Evolutionary conservation across 2,797 vertebrate species (phyloP).

Genomic region (Jordanella pulchra): DNA sequence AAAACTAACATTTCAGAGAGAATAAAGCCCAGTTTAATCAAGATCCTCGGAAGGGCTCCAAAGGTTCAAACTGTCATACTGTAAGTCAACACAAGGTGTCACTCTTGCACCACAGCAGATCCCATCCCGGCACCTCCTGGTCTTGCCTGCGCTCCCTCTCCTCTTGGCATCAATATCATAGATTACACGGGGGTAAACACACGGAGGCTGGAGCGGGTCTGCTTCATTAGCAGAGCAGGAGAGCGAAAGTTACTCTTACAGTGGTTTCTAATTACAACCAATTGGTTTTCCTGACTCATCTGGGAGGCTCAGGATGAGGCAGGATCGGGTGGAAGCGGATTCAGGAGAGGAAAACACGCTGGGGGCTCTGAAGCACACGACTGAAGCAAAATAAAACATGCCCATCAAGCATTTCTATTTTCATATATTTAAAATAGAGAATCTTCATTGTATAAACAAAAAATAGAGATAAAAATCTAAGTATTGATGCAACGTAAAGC

Average conservation of each 20-base stretch:
- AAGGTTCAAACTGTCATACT: conserved; percentile 29
- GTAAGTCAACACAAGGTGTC: conserved; percentile 68
- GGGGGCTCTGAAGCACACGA: conserved; percentile 27
- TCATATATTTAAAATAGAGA: conserved; percentile 10
- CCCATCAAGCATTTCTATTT: background rate
- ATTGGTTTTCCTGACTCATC: conserved; percentile 56
- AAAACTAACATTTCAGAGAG: background rate
- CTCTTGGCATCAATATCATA: conserved; percentile 56
- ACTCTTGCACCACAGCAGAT: conserved; percentile 49
- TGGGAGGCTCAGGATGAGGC: conserved; percentile 33
- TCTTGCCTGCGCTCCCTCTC: conserved; percentile 6
- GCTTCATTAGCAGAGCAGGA: conserved; percentile 69
- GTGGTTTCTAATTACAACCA: conserved; percentile 73
- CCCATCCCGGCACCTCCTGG: background rate
- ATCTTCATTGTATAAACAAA: background rate
- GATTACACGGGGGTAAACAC: conserved; percentile 66
- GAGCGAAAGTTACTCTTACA: conserved; percentile 66
- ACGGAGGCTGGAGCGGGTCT: conserved; percentile 49
- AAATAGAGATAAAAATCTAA: background rate
- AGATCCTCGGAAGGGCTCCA: background rate
- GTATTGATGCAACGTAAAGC: background rate
- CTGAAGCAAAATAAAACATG: background rate
- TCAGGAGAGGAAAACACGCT: conserved; percentile 43
- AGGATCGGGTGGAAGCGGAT: conserved; percentile 32
- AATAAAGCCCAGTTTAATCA: background rate